Conservation (phyloP, 2,888 invertebrate genomes). For the Geotrupes spiniger region DNA sequence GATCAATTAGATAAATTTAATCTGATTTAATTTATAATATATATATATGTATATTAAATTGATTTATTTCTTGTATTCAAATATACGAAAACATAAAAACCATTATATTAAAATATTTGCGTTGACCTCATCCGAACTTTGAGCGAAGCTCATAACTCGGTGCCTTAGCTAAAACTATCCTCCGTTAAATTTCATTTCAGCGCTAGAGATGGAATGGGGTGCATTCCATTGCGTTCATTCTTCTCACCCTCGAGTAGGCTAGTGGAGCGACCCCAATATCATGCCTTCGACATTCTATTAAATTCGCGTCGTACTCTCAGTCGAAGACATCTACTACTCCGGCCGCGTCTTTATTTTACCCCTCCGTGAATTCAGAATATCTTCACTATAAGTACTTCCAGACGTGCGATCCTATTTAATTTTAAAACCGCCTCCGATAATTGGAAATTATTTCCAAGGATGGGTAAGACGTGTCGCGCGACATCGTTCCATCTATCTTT, state of each 20-base stretch:
- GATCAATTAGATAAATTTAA: no score
- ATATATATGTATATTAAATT: no score
- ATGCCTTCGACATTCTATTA: constrained; percentile 42
- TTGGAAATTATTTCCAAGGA: constrained; percentile 23
- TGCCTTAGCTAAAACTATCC: constrained; percentile 6
- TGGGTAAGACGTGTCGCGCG: no score
- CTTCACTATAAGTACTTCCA: constrained; percentile 8
- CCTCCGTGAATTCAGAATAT: constrained; percentile 5
- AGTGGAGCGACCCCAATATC: constrained; percentile 44
- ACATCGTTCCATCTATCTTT: no score
- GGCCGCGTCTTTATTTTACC: constrained; percentile 22
- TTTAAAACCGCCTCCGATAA: constrained; percentile 26
- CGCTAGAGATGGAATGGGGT: constrained; percentile 35
- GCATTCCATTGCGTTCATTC: constrained; percentile 37
- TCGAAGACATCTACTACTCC: constrained; percentile 23
- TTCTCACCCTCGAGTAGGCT: constrained; percentile 38
- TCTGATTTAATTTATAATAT: no score
- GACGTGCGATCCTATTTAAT: constrained; percentile 23
- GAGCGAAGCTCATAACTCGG: constrained; percentile 22
- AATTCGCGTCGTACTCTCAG: constrained; percentile 30
- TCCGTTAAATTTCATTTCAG: constrained; percentile 36
- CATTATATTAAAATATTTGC: neutral
- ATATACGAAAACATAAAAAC: neutral
- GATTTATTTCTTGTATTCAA: neutral
- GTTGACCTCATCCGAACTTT: neutral